Evolutionary conservation across 2,113 vertebrate species (phyloP).

Genomic region (Crotalus horridus): DNA sequence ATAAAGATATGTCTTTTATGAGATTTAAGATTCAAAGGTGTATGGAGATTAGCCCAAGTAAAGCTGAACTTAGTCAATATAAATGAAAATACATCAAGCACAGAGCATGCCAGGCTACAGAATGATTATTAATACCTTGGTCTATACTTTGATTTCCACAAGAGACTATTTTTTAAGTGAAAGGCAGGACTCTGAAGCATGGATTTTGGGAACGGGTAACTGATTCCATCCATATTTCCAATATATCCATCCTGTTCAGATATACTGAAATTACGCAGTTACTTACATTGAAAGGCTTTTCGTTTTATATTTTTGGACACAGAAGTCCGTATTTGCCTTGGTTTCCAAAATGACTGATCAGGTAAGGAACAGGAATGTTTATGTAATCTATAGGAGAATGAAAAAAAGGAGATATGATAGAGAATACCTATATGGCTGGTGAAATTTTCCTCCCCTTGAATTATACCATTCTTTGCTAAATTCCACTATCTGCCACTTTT

Average conservation of each 20-base stretch:
- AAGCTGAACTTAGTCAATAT: not conserved
- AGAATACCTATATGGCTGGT: not conserved
- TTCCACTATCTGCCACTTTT: not conserved
- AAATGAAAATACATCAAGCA: not conserved
- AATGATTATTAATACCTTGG: not conserved
- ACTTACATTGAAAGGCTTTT: slow-evolving; percentile 43
- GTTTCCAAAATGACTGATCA: slow-evolving; percentile 49
- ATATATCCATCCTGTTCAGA: not conserved
- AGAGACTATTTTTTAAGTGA: not conserved
- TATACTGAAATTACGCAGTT: not conserved
- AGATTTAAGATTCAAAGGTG: not conserved
- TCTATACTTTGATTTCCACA: not conserved
- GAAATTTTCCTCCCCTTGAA: not conserved
- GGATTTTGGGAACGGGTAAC: not conserved
- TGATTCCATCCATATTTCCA: not conserved
- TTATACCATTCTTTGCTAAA: not conserved
- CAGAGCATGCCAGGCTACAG: not conserved
- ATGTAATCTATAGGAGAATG: slow-evolving; percentile 60
- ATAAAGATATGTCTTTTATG: not conserved
- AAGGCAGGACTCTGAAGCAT: not conserved
- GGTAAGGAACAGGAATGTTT: slow-evolving; percentile 57
- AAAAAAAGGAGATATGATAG: not conserved
- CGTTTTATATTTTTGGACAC: not conserved
- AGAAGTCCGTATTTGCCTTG: slow-evolving; percentile 8
- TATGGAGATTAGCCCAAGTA: not conserved